These are phyloP conservation scores for Sesia apiformis DNA, from an alignment of 2,888 invertebrate genomes.

Conservation along the genomic window DNA sequence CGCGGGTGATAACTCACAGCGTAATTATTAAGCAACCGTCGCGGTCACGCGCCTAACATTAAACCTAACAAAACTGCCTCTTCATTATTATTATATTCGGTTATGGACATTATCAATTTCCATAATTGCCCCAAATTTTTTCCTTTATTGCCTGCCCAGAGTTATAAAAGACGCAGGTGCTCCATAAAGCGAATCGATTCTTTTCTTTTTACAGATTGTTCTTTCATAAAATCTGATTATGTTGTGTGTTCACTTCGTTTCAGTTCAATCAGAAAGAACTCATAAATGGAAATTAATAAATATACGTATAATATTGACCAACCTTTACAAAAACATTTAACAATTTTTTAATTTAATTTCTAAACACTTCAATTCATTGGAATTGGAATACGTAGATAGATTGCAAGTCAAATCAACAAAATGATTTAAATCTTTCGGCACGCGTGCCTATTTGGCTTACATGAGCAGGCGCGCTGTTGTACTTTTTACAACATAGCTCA, in stretches of 20 bases:
- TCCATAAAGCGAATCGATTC: constrained; percentile 4
- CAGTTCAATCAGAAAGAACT: too few species aligned
- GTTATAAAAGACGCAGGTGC: constrained; percentile 10
- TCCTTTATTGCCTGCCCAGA: constrained; percentile 8
- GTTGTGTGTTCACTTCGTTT: not conserved
- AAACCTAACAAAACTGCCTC: constrained; percentile 10
- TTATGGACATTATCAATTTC: constrained; percentile 16
- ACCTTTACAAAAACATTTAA: too few species aligned
- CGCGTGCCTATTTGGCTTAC: too few species aligned
- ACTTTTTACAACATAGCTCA: too few species aligned
- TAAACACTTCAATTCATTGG: too few species aligned
- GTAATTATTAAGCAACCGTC: constrained; percentile 10
- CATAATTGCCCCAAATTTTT: constrained; percentile 14
- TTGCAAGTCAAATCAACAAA: too few species aligned
- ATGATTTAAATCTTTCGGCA: too few species aligned
- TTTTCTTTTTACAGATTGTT: constrained; percentile 4
- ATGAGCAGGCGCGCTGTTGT: too few species aligned
- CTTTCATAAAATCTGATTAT: not conserved
- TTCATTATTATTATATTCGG: constrained; percentile 8
- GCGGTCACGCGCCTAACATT: constrained; percentile 20
- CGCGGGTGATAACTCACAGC: constrained; percentile 5
- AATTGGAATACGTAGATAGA: too few species aligned
- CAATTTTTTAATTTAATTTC: too few species aligned
- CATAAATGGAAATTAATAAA: too few species aligned
- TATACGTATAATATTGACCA: too few species aligned